Conservation (phyloP, 2,113 vertebrate species). For the Bujurquina vittata region DNA sequence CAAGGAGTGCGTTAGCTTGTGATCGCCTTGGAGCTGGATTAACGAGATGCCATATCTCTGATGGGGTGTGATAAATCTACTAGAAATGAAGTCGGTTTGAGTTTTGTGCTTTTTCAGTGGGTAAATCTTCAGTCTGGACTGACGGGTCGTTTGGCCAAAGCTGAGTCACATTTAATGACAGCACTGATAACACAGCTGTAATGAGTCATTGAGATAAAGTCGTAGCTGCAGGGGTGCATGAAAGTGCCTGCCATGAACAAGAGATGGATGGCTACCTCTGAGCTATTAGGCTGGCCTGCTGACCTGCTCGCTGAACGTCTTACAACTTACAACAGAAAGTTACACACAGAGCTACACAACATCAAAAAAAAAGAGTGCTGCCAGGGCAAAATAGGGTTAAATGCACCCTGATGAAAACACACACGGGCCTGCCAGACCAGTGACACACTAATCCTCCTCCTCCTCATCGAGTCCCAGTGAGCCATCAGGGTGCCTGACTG, state of each 20-base stretch:
- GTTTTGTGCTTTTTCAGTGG: neutral
- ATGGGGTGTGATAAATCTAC: neutral
- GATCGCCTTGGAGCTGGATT: neutral
- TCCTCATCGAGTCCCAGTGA: neutral
- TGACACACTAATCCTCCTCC: neutral
- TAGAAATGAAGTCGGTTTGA: neutral
- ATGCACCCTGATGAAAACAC: neutral
- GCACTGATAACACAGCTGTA: neutral
- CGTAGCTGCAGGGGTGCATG: neutral
- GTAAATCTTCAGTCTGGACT: neutral
- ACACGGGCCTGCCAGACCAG: neutral
- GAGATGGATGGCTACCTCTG: neutral
- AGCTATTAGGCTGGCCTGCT: neutral
- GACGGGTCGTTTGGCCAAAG: neutral
- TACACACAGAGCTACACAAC: neutral
- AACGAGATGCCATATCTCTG: neutral
- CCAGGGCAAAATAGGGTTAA: neutral
- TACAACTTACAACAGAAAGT: neutral
- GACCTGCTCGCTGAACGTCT: neutral
- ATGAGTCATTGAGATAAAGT: constrained; percentile 4
- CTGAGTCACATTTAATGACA: neutral
- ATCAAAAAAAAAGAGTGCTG: neutral
- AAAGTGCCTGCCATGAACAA: neutral
- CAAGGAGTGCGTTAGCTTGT: neutral
- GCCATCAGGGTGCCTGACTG: neutral